Percentiles rank a stretch among this genome's conserved stretches.
These are phyloP conservation scores for Diaperis boleti DNA, from an alignment of 2,888 invertebrate genomes.

Conservation along the genomic window DNA sequence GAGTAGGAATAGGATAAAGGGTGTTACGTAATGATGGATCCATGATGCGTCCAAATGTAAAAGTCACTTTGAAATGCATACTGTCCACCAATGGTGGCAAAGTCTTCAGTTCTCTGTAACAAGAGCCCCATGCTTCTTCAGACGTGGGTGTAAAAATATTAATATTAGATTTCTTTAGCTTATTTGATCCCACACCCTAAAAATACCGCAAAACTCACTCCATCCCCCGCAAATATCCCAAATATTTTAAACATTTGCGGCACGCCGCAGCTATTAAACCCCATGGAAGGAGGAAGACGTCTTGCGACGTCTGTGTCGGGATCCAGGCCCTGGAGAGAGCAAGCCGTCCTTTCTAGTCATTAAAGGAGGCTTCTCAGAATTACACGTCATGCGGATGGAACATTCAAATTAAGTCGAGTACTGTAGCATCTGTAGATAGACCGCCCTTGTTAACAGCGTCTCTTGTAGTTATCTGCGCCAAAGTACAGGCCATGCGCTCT, in stretches of 20 bases:
- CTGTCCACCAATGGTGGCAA: no score
- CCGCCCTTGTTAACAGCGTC: conserved; percentile 42
- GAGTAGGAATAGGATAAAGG: no score
- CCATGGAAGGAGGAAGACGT: conserved; percentile 6
- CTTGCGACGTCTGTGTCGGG: conserved; percentile 25
- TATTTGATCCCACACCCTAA: no score
- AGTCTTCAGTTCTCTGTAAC: no score
- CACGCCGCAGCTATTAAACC: conserved; percentile 20
- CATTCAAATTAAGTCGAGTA: conserved; percentile 50
- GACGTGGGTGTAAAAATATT: no score
- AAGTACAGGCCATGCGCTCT: conserved; percentile 43
- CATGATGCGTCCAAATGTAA: no score
- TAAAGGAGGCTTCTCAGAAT: conserved; percentile 47
- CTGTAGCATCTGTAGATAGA: conserved; percentile 43
- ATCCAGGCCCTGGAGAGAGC: conserved; percentile 27
- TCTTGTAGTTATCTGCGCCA: conserved; percentile 44
- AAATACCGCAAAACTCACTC: no score
- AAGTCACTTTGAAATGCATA: no score
- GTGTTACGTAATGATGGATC: no score
- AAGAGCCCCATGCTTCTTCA: no score
- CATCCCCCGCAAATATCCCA: conserved; percentile 3
- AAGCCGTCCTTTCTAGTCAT: conserved; percentile 42
- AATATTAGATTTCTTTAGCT: no score
- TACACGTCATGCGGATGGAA: conserved; percentile 49
- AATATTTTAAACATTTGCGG: conserved; percentile 17